phyloP scores from a whole-genome alignment of 1,140 invertebrate genomes.

The Triops cancriformis region DNA sequence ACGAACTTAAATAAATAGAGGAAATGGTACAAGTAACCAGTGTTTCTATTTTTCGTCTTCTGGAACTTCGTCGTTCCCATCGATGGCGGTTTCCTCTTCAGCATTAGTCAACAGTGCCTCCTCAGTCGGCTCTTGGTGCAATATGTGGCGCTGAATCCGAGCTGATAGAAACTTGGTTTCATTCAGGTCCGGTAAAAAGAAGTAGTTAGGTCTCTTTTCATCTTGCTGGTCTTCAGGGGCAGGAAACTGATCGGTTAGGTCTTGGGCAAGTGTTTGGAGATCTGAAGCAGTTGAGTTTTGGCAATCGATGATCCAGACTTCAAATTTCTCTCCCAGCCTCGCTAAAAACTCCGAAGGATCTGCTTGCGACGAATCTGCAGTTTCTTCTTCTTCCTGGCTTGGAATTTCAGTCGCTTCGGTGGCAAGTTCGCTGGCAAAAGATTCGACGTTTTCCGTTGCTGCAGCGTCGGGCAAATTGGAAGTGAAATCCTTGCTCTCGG shows the following conservation, averaged over 20 bases:
- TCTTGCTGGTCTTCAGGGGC: neutral
- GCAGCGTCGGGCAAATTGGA: neutral
- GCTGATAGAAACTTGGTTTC: neutral
- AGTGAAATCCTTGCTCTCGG: slow-evolving; percentile 2
- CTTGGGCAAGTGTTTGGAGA: neutral
- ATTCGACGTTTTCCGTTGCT: slow-evolving; percentile 7
- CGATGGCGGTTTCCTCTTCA: neutral
- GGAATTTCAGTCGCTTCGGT: neutral
- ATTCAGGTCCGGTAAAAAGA: neutral
- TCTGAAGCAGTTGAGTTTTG: neutral
- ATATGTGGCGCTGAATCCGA: neutral
- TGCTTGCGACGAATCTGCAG: neutral
- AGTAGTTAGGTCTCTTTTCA: neutral
- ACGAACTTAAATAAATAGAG: neutral
- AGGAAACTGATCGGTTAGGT: neutral
- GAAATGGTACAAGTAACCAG: neutral
- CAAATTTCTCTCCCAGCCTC: neutral
- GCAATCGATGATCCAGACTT: slow-evolving; percentile 4
- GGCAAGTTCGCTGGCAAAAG: neutral
- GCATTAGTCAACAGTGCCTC: neutral
- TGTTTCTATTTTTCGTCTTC: neutral
- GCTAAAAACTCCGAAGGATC: neutral
- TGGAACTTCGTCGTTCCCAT: neutral
- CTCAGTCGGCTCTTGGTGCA: slow-evolving; percentile 15
- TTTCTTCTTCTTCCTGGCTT: slow-evolving; percentile 15